Conservation (phyloP, 2,888 invertebrate species). For the Cerceris rybyensis region DNA sequence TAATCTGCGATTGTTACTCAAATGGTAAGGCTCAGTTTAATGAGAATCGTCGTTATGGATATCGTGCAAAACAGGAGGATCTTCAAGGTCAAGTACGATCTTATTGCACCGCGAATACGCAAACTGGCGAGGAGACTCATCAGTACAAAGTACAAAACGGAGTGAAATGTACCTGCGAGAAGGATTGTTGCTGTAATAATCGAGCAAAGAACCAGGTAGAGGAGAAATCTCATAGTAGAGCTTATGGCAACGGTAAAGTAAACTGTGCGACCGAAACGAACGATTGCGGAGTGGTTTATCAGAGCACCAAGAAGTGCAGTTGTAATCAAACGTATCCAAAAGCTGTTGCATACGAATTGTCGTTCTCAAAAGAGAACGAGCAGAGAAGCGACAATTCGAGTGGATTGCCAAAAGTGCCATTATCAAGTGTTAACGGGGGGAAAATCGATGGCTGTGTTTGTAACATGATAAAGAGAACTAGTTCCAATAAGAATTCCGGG, state of each 20-base stretch:
- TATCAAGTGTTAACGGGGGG: constrained; percentile 37
- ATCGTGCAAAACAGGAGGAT: constrained; percentile 35
- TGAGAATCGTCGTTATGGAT: constrained; percentile 21
- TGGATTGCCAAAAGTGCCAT: constrained; percentile 43
- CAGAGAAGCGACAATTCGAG: constrained; percentile 45
- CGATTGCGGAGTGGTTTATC: constrained; percentile 72
- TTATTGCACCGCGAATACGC: constrained; percentile 34
- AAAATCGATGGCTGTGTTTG: constrained; percentile 65
- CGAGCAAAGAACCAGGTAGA: constrained; percentile 44
- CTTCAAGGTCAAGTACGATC: constrained; percentile 28
- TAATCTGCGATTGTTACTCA: constrained; percentile 27
- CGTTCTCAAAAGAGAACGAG: constrained; percentile 74
- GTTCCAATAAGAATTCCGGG: constrained; percentile 33
- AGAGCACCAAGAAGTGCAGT: constrained; percentile 69
- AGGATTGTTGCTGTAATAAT: constrained; percentile 63
- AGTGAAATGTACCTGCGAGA: constrained; percentile 62
- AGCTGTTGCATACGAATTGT: constrained; percentile 82
- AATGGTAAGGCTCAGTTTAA: constrained; percentile 31
- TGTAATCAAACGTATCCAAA: constrained; percentile 76
- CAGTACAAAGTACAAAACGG: constrained; percentile 61
- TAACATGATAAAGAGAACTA: constrained; percentile 54
- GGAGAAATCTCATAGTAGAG: constrained; percentile 37
- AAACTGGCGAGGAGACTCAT: constrained; percentile 24
- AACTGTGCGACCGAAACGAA: constrained; percentile 43
- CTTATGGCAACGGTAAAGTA: constrained; percentile 29